Evolutionary conservation across 1,140 invertebrate species (phyloP).

Genomic region (Araneus ventricosus): DNA sequence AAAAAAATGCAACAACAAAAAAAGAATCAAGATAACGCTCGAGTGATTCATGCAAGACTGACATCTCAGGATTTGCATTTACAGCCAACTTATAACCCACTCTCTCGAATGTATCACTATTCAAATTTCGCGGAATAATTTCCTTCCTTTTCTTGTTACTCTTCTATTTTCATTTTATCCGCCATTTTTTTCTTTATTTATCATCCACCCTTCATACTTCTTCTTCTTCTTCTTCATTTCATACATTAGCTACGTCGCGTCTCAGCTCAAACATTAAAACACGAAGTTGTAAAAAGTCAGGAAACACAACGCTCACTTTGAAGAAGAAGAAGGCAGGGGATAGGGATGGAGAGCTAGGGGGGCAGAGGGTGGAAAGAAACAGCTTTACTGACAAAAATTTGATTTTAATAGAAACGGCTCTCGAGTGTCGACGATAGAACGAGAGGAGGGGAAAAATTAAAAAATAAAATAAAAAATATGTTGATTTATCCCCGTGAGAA

Average conservation of each 20-base stretch:
- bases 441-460: neutral
- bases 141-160: slow-evolving; percentile 49
- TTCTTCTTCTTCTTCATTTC: slow-evolving; percentile 57
- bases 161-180: slow-evolving; percentile 23
- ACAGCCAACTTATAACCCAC: slow-evolving; percentile 55
- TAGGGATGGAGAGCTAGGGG: neutral
- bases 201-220: neutral
- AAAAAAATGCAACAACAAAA: neutral
- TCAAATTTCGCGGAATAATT: slow-evolving; percentile 72
- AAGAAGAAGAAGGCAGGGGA: neutral
- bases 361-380: slow-evolving; percentile 21
- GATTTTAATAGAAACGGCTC: slow-evolving; percentile 74
- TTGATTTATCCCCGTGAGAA: slow-evolving; percentile 49
- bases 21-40: neutral
- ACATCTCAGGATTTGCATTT: slow-evolving; percentile 66
- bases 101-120: slow-evolving; percentile 54
- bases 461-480: slow-evolving; percentile 10
- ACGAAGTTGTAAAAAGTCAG: slow-evolving; percentile 65
- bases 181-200: slow-evolving; percentile 28
- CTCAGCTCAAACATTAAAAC: slow-evolving; percentile 71
- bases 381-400: slow-evolving; percentile 74
- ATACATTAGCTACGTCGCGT: slow-evolving; percentile 61
- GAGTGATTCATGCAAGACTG: slow-evolving; percentile 20
- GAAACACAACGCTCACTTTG: slow-evolving; percentile 42
- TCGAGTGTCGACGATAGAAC: neutral